Conservation (phyloP, 1,140 invertebrate species). For the Drosophila hydei region DNA sequence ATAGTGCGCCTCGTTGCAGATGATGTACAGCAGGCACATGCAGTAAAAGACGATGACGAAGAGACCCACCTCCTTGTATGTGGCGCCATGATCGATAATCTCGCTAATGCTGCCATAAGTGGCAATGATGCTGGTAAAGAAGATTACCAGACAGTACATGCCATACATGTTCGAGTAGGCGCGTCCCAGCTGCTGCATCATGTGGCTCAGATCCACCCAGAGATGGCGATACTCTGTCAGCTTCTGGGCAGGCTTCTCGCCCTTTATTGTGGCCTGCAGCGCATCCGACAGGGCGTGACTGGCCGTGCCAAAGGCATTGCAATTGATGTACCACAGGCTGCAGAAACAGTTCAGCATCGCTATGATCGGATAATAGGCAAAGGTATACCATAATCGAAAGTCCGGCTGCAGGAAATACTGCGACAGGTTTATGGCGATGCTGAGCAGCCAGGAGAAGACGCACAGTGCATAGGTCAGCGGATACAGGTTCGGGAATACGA, state of each 20-base stretch:
- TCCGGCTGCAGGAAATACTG: conserved; percentile 88
- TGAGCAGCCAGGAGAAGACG: conserved; percentile 87
- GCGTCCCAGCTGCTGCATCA: conserved; percentile 89
- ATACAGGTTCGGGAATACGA: conserved; percentile 87
- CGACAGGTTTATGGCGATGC: conserved; percentile 86
- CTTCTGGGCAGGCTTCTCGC: conserved; percentile 86
- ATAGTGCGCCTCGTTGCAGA: conserved; percentile 89
- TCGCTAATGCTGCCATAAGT: conserved; percentile 88
- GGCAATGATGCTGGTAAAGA: conserved; percentile 88
- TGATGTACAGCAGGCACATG: conserved; percentile 87
- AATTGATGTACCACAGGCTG: conserved; percentile 88
- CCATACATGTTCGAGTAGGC: conserved; percentile 90
- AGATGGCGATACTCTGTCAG: conserved; percentile 87
- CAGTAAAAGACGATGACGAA: conserved; percentile 88
- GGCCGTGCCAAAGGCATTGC: conserved; percentile 87
- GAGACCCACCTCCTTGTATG: conserved; percentile 88
- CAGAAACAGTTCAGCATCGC: conserved; percentile 89
- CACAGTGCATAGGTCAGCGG: conserved; percentile 86
- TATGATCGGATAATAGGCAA: conserved; percentile 88
- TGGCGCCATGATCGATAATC: conserved; percentile 88
- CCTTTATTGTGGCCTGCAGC: conserved; percentile 86
- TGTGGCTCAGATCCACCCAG: conserved; percentile 89
- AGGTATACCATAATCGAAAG: conserved; percentile 88
- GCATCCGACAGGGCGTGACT: conserved; percentile 86
- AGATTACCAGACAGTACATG: conserved; percentile 88